phyloP scores from a whole-genome alignment of 2,797 vertebrate species.

The Pelobates cultripes region DNA sequence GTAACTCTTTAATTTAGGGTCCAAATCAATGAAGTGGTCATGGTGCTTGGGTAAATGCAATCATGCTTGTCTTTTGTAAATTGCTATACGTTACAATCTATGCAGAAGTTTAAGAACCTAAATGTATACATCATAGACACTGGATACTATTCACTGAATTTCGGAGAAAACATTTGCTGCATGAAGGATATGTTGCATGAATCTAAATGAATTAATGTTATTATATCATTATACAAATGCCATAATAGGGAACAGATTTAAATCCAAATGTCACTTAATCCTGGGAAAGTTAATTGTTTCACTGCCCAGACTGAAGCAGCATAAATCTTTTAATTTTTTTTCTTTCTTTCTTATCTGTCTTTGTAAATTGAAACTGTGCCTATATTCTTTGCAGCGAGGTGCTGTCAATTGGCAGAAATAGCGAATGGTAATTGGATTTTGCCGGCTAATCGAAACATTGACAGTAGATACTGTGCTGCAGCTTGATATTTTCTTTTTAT shows the following conservation, averaged over 20 bases:
- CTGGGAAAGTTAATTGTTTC: conserved; percentile 44
- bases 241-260: conserved; percentile 34
- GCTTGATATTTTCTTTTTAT: conserved; percentile 1
- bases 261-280: conserved; percentile 42
- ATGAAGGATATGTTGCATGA: conserved; percentile 25
- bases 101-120: background rate
- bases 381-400: conserved; percentile 31
- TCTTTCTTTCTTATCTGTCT: conserved; percentile 4
- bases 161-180: background rate
- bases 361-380: conserved; percentile 50
- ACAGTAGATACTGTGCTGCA: conserved; percentile 21
- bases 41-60: no score
- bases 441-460: conserved; percentile 35
- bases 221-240: conserved; percentile 33
- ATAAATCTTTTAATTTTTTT: conserved; percentile 10
- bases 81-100: background rate
- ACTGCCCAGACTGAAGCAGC: conserved; percentile 15
- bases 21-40: no score
- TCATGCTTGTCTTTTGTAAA: background rate
- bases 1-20: no score
- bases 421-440: conserved; percentile 44
- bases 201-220: conserved; percentile 20
- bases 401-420: conserved; percentile 29
- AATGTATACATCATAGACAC: background rate
- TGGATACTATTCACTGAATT: background rate